phyloP scores from a whole-genome alignment of 2,797 vertebrate genomes.

The Gymnoscopelus braueri region DNA sequence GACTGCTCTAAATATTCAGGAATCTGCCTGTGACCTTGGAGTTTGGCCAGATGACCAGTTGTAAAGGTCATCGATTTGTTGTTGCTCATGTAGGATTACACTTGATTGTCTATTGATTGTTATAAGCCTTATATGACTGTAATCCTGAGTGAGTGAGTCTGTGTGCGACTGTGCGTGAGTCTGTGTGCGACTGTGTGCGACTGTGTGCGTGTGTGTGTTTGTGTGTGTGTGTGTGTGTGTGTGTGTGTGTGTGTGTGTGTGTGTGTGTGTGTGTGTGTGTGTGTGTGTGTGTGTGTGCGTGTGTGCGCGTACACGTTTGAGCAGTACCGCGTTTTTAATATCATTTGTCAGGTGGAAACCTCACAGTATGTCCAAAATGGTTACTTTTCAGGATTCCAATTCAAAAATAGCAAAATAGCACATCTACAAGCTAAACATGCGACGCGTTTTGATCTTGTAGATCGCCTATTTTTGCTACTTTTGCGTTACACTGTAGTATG shows the following conservation, averaged over 20 bases:
- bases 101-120: no score
- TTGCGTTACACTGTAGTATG: no score
- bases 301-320: not conserved
- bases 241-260: not conserved
- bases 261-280: not conserved
- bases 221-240: slow-evolving; percentile 18
- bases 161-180: slow-evolving; percentile 6
- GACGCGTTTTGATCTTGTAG: no score
- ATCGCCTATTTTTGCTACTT: no score
- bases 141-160: slow-evolving; percentile 36
- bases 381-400: no score
- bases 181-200: not conserved
- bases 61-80: slow-evolving; percentile 68
- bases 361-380: not conserved
- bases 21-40: slow-evolving; percentile 69
- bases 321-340: no score
- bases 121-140: not conserved
- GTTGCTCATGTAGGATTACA: not conserved
- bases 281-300: no score
- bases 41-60: slow-evolving; percentile 41
- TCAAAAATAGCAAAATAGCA: no score
- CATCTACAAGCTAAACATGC: no score
- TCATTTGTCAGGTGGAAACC: not conserved
- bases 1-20: not conserved
- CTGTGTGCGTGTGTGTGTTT: slow-evolving; percentile 27